These are phyloP conservation scores for Bolborhynchus lineola DNA, from an alignment of 2,113 vertebrate species.

Conservation along the genomic window DNA sequence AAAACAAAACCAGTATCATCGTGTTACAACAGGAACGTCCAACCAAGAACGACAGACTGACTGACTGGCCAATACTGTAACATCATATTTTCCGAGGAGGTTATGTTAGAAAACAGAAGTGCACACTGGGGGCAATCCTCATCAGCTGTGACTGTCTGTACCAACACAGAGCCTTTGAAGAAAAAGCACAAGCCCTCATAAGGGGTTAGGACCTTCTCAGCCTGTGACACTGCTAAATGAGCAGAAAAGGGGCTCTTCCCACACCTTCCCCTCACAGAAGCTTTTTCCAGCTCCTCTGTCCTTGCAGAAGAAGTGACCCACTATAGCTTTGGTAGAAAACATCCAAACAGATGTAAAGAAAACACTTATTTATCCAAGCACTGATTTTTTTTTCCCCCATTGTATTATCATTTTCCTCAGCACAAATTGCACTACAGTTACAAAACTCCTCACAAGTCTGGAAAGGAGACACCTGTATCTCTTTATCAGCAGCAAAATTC, in stretches of 20 bases:
- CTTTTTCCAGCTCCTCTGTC: not conserved
- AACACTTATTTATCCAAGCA: not conserved
- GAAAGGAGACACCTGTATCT: not conserved
- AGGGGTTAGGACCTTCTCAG: fast-evolving
- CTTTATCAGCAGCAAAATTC: not conserved
- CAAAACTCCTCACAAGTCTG: not conserved
- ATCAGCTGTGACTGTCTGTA: not conserved
- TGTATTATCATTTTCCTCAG: not conserved
- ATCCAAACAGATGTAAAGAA: not conserved
- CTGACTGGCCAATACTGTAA: not conserved
- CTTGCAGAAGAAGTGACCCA: not conserved
- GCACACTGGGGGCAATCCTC: not conserved
- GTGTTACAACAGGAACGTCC: not conserved
- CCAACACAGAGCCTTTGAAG: not conserved
- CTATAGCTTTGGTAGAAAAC: not conserved
- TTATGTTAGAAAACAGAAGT: not conserved
- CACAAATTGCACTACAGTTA: not conserved
- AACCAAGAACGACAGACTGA: not conserved
- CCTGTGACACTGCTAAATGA: not conserved
- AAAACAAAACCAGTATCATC: not conserved
- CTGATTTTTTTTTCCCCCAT: not conserved
- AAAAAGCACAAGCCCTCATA: not conserved
- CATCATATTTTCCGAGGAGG: not conserved
- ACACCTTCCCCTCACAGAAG: not conserved
- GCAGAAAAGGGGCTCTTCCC: not conserved